Evolutionary conservation across 2,888 invertebrate genomes (phyloP).

Genomic region (Synanthedon vespiformis): DNA sequence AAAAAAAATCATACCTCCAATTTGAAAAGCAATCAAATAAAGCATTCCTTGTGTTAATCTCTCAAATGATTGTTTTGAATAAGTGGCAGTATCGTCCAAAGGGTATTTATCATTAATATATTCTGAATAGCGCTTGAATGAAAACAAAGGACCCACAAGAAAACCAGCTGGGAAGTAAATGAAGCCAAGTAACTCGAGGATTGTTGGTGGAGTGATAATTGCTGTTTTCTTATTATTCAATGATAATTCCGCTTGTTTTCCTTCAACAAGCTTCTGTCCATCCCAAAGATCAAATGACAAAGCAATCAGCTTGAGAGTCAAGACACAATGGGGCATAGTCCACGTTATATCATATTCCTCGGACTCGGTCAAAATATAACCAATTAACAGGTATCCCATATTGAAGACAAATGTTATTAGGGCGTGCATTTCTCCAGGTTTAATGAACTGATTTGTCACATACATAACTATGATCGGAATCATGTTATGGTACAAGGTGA

Average conservation of each 20-base stretch:
- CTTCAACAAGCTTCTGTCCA: constrained; percentile 71
- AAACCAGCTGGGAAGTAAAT: constrained; percentile 91
- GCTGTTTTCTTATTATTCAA: constrained; percentile 79
- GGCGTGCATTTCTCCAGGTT: constrained; percentile 75
- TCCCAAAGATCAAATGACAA: constrained; percentile 84
- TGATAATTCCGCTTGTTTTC: constrained; percentile 68
- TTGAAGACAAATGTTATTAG: constrained; percentile 83
- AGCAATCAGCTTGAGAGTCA: constrained; percentile 90
- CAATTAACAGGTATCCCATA: constrained; percentile 81
- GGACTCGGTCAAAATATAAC: constrained; percentile 85
- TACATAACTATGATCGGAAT: constrained; percentile 80
- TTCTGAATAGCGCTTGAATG: constrained; percentile 82
- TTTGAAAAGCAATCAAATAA: constrained; percentile 81
- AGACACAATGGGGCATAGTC: constrained; percentile 98
- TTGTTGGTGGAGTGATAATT: constrained; percentile 73
- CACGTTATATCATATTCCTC: constrained; percentile 94
- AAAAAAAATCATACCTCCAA: constrained; percentile 64
- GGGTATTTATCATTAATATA: constrained; percentile 80
- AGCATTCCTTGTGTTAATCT: constrained; percentile 76
- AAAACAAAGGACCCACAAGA: constrained; percentile 94
- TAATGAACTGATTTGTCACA: constrained; percentile 72
- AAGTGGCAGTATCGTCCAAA: constrained; percentile 18
- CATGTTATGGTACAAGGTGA: constrained; percentile 80
- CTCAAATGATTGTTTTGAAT: constrained; percentile 32
- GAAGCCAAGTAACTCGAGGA: constrained; percentile 85